These are phyloP conservation scores for Matsumurasca onukii DNA, from an alignment of 1,140 invertebrate genomes.

Conservation along the genomic window DNA sequence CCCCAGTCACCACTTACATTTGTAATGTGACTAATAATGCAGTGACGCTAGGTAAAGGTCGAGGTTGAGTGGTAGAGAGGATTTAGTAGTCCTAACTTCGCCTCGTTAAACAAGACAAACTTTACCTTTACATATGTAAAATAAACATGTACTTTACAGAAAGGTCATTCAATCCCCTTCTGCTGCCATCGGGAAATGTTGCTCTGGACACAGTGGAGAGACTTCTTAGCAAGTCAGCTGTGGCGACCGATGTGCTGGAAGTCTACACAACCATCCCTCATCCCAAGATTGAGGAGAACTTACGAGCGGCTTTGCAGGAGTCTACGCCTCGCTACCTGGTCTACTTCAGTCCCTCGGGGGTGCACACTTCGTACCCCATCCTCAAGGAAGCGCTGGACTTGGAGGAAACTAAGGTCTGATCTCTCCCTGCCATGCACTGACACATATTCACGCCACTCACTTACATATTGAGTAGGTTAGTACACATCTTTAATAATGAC, in stretches of 20 bases:
- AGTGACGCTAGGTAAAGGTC: too few relatives aligned
- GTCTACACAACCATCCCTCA: conserved; percentile 22
- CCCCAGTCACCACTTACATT: too few relatives aligned
- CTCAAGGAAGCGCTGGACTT: conserved; percentile 7
- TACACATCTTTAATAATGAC: too few relatives aligned
- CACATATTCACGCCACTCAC: too few relatives aligned
- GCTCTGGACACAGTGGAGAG: background rate
- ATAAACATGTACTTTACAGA: background rate
- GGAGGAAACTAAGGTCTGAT: background rate
- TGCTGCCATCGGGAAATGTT: conserved; percentile 15
- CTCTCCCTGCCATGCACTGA: too few relatives aligned
- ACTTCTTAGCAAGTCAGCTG: conserved; percentile 1
- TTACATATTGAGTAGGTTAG: too few relatives aligned
- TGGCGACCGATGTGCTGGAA: conserved; percentile 5
- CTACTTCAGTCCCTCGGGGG: conserved; percentile 24
- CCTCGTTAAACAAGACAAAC: too few relatives aligned
- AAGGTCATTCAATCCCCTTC: conserved; percentile 1
- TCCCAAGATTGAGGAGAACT: conserved; percentile 11
- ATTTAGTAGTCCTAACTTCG: too few relatives aligned
- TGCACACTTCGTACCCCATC: conserved; percentile 13
- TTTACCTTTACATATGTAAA: too few relatives aligned
- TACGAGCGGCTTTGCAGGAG: background rate
- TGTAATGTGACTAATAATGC: too few relatives aligned
- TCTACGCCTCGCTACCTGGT: conserved; percentile 1
- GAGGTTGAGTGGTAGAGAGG: too few relatives aligned